Evolutionary conservation across 2,113 vertebrate species (phyloP).

Genomic region (Gymnogyps californianus): DNA sequence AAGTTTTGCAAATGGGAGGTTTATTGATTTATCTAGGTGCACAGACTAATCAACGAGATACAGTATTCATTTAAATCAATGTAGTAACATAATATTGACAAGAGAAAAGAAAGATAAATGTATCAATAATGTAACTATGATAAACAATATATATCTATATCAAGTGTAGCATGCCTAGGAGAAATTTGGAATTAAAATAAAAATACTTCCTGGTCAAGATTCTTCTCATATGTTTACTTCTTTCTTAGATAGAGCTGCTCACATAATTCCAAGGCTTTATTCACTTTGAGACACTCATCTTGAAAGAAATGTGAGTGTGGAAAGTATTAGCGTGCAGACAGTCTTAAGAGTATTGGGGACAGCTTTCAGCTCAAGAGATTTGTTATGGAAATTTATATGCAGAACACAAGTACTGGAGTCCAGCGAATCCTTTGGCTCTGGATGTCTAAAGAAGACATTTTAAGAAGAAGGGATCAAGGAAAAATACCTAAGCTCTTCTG

Average conservation of each 20-base stretch:
- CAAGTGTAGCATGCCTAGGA: not conserved
- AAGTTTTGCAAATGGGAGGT: not conserved
- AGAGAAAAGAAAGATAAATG: not conserved
- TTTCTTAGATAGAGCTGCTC: not conserved
- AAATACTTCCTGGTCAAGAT: not conserved
- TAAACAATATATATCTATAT: not conserved
- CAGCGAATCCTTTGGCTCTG: not conserved
- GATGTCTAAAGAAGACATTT: not conserved
- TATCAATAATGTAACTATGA: not conserved
- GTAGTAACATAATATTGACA: not conserved
- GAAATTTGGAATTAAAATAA: not conserved
- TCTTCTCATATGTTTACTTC: not conserved
- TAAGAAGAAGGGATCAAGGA: not conserved
- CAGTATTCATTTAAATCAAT: constrained; percentile 57
- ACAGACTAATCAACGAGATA: constrained; percentile 6
- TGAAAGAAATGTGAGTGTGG: not conserved
- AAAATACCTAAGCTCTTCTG: not conserved
- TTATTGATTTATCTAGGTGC: constrained; percentile 40
- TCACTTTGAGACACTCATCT: not conserved
- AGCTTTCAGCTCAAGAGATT: not conserved
- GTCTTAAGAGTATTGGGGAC: not conserved
- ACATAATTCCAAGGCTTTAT: not conserved
- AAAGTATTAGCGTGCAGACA: not conserved
- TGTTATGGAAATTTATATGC: not conserved
- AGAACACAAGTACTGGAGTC: not conserved